Base-by-base conservation (phyloP, 1,140 invertebrate species). In the Nephotettix cincticeps region DNA sequence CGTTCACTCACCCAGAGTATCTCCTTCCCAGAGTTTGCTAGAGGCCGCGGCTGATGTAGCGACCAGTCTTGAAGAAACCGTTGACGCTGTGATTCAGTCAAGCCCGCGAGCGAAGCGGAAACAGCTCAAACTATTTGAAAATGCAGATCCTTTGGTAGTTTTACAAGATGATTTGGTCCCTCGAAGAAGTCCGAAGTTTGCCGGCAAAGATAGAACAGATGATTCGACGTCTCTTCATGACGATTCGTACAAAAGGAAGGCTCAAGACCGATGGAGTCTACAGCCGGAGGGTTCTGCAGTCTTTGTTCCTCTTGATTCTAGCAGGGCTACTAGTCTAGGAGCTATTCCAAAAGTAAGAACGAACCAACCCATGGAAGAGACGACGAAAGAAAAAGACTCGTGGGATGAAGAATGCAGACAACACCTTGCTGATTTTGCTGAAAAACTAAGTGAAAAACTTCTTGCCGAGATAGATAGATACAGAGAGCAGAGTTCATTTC, bases 391-490 rank as follows among this genome's bases (percentile, higher is more conserved):
- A 25, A 82, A 82, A 72, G 79, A 82, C 27, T 80, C 81, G 0
- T 89, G 88, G 84, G 85, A 84, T 73, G 85, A 89, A 77, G 88
- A 90, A 71, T 86, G 86, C 65, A 82, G 84, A 69, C 86, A 87
- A 74, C 88, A 92, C 78, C 81, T 93, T 47, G 88, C 88, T 1
- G 90, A 92, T 74, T 92, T 92, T 74, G 91, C 90, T 0, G 91
- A 93, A 76, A 90, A 91, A 77, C 78, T 91, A 2, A 86, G 85
- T 70, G 90, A 90, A 76, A 91, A 91, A 76, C 80, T 93, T 30
- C 83, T 92, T 51, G 85, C 89, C 68, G 90, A 93, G 80, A 88
- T 92, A 56, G 90, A 93, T 76, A 87, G 90, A 78, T 92, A 86
- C 66, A 80, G 80, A 54, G 77, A 80, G 68, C 78, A 79, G 75